Conservation (phyloP, 92 coral and sea anemone species). For the Bergia sp. region DNA sequence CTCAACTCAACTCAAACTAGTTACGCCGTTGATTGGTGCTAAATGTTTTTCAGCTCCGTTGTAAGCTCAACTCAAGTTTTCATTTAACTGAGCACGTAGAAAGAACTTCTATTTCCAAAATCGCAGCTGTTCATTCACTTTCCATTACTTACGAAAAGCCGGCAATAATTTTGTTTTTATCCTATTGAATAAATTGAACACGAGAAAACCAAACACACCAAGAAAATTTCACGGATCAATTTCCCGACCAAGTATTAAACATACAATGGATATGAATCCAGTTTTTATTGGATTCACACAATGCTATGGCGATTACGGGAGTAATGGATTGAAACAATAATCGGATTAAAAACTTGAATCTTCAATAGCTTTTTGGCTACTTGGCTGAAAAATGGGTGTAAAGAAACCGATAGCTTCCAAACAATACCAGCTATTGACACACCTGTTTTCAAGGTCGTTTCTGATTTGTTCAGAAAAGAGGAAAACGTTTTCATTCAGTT, state of each 20-base stretch:
- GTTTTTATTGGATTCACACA: not conserved
- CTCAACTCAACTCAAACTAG: no score
- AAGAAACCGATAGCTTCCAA: slow-evolving; percentile 13
- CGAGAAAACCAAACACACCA: no score
- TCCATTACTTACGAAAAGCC: not conserved
- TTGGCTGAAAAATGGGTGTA: not conserved
- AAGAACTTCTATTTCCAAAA: not conserved
- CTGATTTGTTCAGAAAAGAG: not conserved
- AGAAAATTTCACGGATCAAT: no score
- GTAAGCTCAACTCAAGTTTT: not conserved
- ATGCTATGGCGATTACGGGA: not conserved
- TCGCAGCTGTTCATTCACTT: not conserved
- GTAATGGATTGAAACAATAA: not conserved
- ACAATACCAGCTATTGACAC: not conserved
- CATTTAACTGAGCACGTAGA: not conserved
- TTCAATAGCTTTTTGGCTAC: not conserved
- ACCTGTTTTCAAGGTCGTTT: not conserved
- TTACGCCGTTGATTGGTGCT: not conserved
- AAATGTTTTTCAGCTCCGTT: not conserved
- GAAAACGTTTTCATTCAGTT: not conserved
- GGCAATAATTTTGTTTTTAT: not conserved
- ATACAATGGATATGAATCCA: not conserved
- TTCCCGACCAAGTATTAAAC: not conserved
- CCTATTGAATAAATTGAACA: not conserved
- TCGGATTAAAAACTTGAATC: not conserved